These are phyloP conservation scores for Eilema depressum DNA, from an alignment of 2,888 invertebrate species.

Conservation along the genomic window DNA sequence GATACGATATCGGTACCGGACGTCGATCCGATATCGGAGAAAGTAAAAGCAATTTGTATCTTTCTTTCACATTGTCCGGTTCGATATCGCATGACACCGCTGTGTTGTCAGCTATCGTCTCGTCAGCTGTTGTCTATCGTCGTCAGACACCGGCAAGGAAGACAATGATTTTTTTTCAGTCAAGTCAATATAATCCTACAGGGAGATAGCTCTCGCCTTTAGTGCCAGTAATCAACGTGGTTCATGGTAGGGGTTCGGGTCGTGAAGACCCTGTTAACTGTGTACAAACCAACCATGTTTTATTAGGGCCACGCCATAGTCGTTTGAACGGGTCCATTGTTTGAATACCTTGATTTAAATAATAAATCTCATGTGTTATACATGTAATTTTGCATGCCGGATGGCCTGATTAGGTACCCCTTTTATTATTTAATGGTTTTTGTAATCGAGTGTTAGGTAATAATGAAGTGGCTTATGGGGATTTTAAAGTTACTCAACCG, in stretches of 20 bases:
- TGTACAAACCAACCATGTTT: slow-evolving; percentile 33
- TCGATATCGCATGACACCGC: no score
- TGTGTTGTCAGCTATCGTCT: no score
- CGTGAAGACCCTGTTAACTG: slow-evolving; percentile 16
- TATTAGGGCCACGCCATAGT: slow-evolving; percentile 46
- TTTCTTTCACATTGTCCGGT: no score
- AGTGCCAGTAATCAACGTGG: neutral
- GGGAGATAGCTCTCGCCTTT: neutral
- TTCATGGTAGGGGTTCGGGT: slow-evolving; percentile 11
- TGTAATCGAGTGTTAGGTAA: slow-evolving; percentile 22
- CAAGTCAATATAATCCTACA: no score
- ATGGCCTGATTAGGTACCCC: slow-evolving; percentile 33
- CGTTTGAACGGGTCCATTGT: slow-evolving; percentile 50
- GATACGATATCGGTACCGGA: no score
- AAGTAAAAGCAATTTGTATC: no score
- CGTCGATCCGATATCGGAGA: no score
- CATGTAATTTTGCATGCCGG: slow-evolving; percentile 38
- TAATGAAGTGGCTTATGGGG: slow-evolving; percentile 11
- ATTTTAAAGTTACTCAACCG: neutral
- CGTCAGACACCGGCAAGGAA: no score
- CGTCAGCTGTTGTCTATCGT: no score
- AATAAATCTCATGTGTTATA: slow-evolving; percentile 50
- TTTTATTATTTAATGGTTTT: slow-evolving; percentile 40
- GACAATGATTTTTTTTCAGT: no score
- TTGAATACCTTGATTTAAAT: slow-evolving; percentile 59